Percentiles rank a stretch among this genome's conserved stretches.
Evolutionary conservation across 2,888 invertebrate genomes (phyloP).

Genomic region (Eilema griseolum): DNA sequence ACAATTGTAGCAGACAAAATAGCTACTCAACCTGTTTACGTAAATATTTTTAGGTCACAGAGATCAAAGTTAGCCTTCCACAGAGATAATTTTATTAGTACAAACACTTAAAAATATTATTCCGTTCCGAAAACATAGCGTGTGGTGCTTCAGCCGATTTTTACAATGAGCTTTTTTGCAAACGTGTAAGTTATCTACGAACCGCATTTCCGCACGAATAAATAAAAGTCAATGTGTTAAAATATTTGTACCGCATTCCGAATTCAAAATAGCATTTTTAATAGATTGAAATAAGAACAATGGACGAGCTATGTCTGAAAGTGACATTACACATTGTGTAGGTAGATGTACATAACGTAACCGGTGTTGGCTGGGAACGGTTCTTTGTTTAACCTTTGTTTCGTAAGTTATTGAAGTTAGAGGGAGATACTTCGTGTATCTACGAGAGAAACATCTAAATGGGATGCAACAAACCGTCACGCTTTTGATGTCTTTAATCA

Average conservation of each 20-base stretch:
- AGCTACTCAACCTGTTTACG: not conserved
- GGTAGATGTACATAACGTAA: not conserved
- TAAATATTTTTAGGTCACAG: not conserved
- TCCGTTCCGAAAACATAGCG: not conserved
- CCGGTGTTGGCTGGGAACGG: not conserved
- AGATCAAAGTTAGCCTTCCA: constrained; percentile 14
- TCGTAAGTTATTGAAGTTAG: constrained; percentile 38
- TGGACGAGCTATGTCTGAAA: constrained; percentile 7
- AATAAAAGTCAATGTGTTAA: constrained; percentile 30
- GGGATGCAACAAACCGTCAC: constrained; percentile 49
- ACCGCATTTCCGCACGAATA: constrained; percentile 29
- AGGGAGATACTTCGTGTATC: constrained; percentile 42
- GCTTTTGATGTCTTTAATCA: constrained; percentile 55
- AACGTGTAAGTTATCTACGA: constrained; percentile 20
- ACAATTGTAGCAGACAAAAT: not conserved
- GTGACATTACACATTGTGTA: constrained; percentile 8
- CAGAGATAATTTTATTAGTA: constrained; percentile 29
- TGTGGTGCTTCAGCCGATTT: constrained; percentile 21
- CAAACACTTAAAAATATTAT: constrained; percentile 20
- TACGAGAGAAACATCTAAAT: constrained; percentile 38
- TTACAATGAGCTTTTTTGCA: constrained; percentile 29
- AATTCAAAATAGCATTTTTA: constrained; percentile 27
- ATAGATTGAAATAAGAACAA: constrained; percentile 17
- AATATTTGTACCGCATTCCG: constrained; percentile 34
- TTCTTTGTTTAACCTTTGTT: constrained; percentile 33